Base-by-base conservation (phyloP, 64 coral and sea anemone genomes). In the Trachythela sp. region DNA sequence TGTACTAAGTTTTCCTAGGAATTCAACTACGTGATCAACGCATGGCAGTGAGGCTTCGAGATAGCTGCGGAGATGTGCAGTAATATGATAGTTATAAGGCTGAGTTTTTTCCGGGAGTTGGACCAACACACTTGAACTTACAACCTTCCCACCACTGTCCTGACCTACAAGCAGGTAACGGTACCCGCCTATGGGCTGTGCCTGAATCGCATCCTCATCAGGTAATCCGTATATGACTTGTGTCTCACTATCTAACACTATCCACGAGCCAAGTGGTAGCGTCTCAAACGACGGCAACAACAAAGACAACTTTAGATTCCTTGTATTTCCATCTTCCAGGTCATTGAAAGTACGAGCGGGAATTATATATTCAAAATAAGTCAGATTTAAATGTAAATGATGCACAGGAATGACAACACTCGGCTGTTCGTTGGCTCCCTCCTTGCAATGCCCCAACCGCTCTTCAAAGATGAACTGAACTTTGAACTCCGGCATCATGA, bases 281-380 rank as follows among this genome's bases (percentile, higher is more conserved):
- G 32, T n/a, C 40, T 86, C 70, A 10, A 84, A 86, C 67, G 59
- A 34, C 0, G 33, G 38, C 35, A 54, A 42, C n/a, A 40, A 56
- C 42, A 91, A 84, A 26, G 39, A 70, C 17, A 91, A 60, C 4
- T 36, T 2, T 45, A 91, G 85, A 30, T 40, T 86, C 32, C 56
- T 54, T 51, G 90, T 91, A 39, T 36, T 35, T 39, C 90, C 90
- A 86, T 91, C 90, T 91, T 91, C 90, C 27, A 39, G 70, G 33
- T 91, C 90, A 38, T 48, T 34, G 48, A 91, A 91, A 10, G 90
- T 91, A 48, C 48, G 38, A 18, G 45, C 71, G 13, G 90, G 90
- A 41, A 91, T 86, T 38, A 15, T 34, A 33, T 86, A 91, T 48
- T 48, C 67, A 45, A 91, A 86, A 64, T 91, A 50, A 6, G 59